These are phyloP conservation scores for Scrobipalpa costella DNA, from an alignment of 2,888 invertebrate species.

Conservation along the genomic window DNA sequence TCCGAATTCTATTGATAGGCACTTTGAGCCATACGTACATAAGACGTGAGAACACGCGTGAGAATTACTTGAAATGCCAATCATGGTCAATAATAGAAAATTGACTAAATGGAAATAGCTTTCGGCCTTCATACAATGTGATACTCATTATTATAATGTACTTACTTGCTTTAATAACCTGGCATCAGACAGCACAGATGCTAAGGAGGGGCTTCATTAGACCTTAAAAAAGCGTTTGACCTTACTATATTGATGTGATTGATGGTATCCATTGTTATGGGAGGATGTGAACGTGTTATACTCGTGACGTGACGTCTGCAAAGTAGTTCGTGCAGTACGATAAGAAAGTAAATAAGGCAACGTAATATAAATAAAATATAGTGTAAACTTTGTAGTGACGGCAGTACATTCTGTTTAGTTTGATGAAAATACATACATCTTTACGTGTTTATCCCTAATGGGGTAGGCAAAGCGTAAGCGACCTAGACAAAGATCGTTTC, in stretches of 20 bases:
- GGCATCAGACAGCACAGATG: conserved; percentile 24
- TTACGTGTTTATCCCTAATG: too few relatives aligned
- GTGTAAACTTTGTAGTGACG: conserved; percentile 23
- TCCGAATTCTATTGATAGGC: conserved; percentile 19
- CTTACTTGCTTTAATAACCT: neutral
- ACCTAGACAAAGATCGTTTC: too few relatives aligned
- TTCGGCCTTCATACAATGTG: conserved; percentile 50
- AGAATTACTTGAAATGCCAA: conserved; percentile 45
- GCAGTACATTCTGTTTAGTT: conserved; percentile 30
- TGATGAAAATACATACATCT: too few relatives aligned
- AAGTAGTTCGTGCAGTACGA: neutral
- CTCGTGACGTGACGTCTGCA: neutral
- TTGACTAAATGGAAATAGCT: conserved; percentile 59
- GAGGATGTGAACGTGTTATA: conserved; percentile 34
- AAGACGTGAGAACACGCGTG: conserved; percentile 53
- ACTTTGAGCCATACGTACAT: neutral
- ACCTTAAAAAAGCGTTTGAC: conserved; percentile 39
- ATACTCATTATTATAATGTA: conserved; percentile 36
- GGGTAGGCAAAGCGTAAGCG: too few relatives aligned
- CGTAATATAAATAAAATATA: neutral
- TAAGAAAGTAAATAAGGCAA: neutral
- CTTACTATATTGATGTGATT: conserved; percentile 46
- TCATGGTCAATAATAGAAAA: conserved; percentile 54
- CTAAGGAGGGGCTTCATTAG: conserved; percentile 36
- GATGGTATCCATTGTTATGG: conserved; percentile 41